A percentile compares a stretch with the other conserved stretches of the same genome.
Evolutionary conservation across 2,888 invertebrate genomes (phyloP).

Genomic region (Zaprionus obscuricornis): DNA sequence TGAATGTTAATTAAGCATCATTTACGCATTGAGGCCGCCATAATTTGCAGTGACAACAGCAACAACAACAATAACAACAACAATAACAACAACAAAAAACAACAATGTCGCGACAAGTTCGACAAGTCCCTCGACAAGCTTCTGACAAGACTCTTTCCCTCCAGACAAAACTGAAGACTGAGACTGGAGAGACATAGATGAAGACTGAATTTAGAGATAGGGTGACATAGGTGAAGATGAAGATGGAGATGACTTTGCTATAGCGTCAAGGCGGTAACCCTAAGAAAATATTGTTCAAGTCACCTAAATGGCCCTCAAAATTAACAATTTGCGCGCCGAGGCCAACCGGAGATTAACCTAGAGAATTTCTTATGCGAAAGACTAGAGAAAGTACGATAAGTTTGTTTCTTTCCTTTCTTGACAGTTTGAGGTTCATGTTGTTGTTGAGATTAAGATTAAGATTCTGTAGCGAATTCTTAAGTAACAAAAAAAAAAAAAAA

Average conservation of each 20-base stretch:
- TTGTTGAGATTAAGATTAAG: too few species aligned
- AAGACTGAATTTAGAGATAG: too few species aligned
- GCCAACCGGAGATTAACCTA: constrained; percentile 26
- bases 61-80: constrained; percentile 15
- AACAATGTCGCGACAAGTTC: constrained; percentile 72
- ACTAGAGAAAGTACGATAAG: too few species aligned
- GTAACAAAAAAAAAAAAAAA: too few species aligned
- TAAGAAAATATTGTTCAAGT: constrained; percentile 11
- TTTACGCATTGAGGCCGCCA: constrained; percentile 75
- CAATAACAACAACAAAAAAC: constrained; percentile 24
- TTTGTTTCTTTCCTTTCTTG: too few species aligned
- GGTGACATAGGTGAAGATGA: too few species aligned
- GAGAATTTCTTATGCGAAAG: constrained; percentile 16
- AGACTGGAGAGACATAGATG: too few species aligned
- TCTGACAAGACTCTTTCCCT: constrained; percentile 9
- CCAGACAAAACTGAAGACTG: too few species aligned
- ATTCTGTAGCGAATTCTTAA: too few species aligned
- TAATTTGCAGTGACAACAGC: constrained; percentile 65
- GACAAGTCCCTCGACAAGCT: constrained; percentile 60
- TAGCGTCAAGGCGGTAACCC: too few species aligned
- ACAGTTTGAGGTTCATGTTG: too few species aligned
- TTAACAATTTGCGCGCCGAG: constrained; percentile 42
- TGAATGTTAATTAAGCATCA: constrained; percentile 76
- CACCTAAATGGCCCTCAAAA: constrained; percentile 25
- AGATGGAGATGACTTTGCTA: too few species aligned